Conservation (phyloP, 2,797 vertebrate genomes). For the Delichon dasypus region DNA sequence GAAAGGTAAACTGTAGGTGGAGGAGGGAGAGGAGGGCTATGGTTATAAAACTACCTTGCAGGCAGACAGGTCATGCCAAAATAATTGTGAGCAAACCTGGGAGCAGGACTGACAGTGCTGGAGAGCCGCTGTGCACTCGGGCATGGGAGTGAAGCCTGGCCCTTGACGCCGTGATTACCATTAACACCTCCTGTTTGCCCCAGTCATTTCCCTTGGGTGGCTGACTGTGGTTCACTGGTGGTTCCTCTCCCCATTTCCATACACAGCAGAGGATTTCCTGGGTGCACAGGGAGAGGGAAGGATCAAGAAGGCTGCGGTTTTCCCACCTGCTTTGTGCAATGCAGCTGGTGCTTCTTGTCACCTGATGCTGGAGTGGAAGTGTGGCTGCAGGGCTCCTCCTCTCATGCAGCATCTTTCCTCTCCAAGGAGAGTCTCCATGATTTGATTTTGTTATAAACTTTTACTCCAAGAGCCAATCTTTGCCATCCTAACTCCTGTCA, state of each 20-base stretch:
- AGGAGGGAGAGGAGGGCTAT: neutral
- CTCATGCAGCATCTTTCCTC: neutral
- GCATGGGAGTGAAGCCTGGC: neutral
- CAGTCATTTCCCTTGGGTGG: neutral
- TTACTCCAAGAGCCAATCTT: neutral
- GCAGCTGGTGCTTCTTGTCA: neutral
- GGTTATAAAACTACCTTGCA: neutral
- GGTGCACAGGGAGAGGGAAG: neutral
- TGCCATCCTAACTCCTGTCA: neutral
- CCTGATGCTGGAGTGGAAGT: rapidly evolving
- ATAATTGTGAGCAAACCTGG: neutral
- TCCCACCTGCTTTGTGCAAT: neutral
- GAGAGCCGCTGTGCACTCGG: neutral
- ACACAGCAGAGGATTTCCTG: neutral
- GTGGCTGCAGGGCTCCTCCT: neutral
- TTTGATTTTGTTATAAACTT: neutral
- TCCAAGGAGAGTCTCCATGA: neutral
- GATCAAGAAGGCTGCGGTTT: neutral
- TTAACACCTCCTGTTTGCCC: neutral
- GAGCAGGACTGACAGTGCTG: neutral
- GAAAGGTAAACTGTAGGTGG: neutral
- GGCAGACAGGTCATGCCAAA: neutral
- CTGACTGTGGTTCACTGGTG: neutral
- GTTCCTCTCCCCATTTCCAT: neutral
- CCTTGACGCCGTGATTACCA: rapidly evolving